Percentiles rank a stretch among this genome's conserved stretches.
phyloP scores from a whole-genome alignment of 2,113 vertebrate genomes.

The Sakesphorus luctuosus region DNA sequence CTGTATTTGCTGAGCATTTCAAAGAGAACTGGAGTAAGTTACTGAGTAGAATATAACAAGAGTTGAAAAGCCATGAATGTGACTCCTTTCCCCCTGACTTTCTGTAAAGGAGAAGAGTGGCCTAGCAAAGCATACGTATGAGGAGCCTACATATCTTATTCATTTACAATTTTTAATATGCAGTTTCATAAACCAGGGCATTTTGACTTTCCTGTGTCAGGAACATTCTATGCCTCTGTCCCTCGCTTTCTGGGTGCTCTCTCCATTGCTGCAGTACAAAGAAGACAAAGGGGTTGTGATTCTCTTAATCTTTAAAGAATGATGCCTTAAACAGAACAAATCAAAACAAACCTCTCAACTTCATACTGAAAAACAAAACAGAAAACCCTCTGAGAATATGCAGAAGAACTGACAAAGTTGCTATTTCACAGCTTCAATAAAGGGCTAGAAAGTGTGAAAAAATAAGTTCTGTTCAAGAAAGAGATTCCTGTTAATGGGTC shows the following conservation, averaged over 20 bases:
- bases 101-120: background rate
- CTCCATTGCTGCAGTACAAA: background rate
- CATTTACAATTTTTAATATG: background rate
- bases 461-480: background rate
- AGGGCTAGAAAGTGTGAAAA: background rate
- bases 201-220: background rate
- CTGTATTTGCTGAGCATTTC: background rate
- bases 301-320: background rate
- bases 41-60: background rate
- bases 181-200: background rate
- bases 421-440: slow-evolving; percentile 20
- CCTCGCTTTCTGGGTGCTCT: background rate
- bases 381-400: background rate
- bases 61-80: background rate
- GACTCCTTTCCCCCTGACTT: background rate
- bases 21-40: background rate
- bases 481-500: background rate
- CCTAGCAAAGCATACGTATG: background rate
- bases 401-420: background rate
- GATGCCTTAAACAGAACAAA: background rate
- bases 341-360: background rate
- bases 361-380: background rate
- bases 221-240: background rate
- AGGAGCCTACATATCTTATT: background rate
- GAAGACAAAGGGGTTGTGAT: background rate